These are phyloP conservation scores for Chloroceryle inda DNA, from an alignment of 2,797 vertebrate species.

Conservation along the genomic window DNA sequence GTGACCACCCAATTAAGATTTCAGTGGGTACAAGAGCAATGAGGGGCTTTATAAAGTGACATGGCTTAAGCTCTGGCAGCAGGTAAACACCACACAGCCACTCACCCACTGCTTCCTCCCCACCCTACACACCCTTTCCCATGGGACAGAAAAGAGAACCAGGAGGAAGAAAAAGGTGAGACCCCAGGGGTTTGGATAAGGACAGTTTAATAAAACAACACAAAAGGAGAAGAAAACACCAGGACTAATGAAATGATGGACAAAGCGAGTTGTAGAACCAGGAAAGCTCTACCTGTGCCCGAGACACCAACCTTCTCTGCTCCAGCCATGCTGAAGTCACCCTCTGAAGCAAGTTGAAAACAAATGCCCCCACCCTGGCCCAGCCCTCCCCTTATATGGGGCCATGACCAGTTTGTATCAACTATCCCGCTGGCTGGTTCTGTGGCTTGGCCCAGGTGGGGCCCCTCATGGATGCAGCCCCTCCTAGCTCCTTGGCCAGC, in stretches of 20 bases:
- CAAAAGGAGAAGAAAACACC: neutral
- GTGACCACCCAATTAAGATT: neutral
- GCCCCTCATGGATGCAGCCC: no score
- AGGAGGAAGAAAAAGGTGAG: neutral
- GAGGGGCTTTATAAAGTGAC: neutral
- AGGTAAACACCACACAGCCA: neutral
- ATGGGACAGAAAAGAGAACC: neutral
- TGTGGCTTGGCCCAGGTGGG: no score
- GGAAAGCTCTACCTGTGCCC: neutral
- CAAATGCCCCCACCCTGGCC: neutral
- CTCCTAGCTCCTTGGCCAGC: neutral
- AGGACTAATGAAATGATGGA: neutral
- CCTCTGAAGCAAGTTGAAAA: neutral
- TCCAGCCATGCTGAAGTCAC: neutral
- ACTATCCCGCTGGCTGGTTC: neutral
- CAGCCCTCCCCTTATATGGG: neutral
- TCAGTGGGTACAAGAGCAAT: neutral
- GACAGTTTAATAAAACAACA: neutral
- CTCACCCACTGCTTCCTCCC: no score
- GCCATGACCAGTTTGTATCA: neutral
- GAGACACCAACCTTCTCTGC: neutral
- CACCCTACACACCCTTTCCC: no score
- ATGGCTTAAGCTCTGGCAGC: neutral
- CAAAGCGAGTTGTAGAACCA: neutral
- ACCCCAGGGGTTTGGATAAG: no score